These are phyloP conservation scores for Kryptopterus vitreolus DNA, from an alignment of 2,797 vertebrate species.

Conservation along the genomic window DNA sequence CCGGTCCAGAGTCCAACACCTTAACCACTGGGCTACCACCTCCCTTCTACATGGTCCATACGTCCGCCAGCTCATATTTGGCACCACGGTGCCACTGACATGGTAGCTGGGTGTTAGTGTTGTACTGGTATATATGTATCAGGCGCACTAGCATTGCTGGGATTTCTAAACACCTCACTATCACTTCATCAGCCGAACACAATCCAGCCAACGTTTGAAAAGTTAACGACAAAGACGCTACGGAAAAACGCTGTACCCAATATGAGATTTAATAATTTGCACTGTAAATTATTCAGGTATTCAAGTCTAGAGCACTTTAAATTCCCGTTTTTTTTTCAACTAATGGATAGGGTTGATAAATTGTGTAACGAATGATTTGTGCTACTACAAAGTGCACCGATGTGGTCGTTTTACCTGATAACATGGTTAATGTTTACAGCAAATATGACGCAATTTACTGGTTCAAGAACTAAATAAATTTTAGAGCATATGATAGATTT, in stretches of 20 bases:
- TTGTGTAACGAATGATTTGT: background rate
- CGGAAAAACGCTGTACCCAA: background rate
- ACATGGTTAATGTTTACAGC: background rate
- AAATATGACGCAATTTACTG: too few species aligned
- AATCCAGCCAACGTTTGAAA: background rate
- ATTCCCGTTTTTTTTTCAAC: background rate
- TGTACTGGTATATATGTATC: background rate
- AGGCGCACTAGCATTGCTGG: background rate
- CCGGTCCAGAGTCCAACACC: too few species aligned
- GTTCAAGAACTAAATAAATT: background rate
- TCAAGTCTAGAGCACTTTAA: background rate
- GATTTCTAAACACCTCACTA: slow-evolving; percentile 2
- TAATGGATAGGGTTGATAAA: background rate
- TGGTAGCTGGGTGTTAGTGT: background rate
- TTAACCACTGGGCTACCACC: too few species aligned
- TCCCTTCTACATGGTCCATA: background rate
- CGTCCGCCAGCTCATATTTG: background rate
- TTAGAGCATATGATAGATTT: too few species aligned
- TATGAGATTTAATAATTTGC: background rate
- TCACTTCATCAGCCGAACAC: slow-evolving; percentile 4
- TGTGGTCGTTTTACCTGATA: background rate
- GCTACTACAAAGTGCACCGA: background rate
- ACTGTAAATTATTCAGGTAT: background rate
- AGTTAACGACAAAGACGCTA: background rate
- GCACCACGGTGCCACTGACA: background rate